Evolutionary conservation across 2,113 vertebrate species (phyloP).

Genomic region (Melanerpes formicivorus): DNA sequence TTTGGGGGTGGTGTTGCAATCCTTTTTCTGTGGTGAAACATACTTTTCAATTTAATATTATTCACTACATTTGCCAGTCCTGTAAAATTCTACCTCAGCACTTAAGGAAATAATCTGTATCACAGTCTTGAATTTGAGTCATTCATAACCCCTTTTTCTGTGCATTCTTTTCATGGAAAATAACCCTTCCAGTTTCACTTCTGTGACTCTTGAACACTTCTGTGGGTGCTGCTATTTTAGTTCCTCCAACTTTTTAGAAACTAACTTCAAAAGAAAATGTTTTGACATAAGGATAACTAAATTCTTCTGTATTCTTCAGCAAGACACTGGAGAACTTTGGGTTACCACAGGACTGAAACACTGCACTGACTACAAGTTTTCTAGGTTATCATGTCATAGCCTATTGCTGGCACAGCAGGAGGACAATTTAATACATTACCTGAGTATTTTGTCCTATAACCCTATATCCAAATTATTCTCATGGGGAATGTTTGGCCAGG

Average conservation of each 20-base stretch:
- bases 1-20: constrained; percentile 3
- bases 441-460: neutral
- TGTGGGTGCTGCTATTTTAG: neutral
- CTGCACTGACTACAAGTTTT: neutral
- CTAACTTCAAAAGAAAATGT: neutral
- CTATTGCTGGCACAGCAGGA: neutral
- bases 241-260: constrained; percentile 31
- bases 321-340: neutral
- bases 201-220: constrained; percentile 2
- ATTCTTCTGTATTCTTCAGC: neutral
- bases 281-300: neutral
- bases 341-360: neutral
- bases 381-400: neutral
- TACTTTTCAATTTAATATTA: neutral
- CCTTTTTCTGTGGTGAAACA: neutral
- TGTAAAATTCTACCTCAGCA: neutral
- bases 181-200: constrained; percentile 45
- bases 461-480: neutral
- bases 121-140: neutral
- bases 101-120: neutral
- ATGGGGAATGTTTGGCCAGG: neutral
- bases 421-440: neutral
- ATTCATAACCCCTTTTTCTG: neutral
- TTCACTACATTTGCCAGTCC: neutral
- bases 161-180: neutral